A percentile compares a stretch with the other conserved stretches of the same genome.
phyloP scores from a whole-genome alignment of 2,113 vertebrate species.

The Anarrhichthys ocellatus region DNA sequence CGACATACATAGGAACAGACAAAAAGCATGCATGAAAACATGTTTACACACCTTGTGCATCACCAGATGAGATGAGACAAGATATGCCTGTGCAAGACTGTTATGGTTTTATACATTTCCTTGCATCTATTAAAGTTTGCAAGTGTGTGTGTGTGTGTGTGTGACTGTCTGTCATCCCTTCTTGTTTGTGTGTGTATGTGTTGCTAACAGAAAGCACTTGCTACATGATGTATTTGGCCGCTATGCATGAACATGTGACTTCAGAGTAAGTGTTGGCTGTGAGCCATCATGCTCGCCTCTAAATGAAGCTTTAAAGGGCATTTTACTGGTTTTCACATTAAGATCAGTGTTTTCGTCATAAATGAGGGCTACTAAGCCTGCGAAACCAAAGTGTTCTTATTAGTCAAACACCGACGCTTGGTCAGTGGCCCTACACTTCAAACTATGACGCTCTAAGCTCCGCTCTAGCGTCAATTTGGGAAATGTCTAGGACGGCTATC shows the following conservation, averaged over 20 bases:
- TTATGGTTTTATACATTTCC: not conserved
- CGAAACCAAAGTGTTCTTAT: too few species aligned
- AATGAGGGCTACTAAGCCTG: not conserved
- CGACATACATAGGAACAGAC: slow-evolving; percentile 1
- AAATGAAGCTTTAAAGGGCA: not conserved
- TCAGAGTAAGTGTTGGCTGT: not conserved
- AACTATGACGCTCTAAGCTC: too few species aligned
- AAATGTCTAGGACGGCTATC: not conserved
- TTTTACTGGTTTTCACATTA: not conserved
- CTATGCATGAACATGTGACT: slow-evolving; percentile 25
- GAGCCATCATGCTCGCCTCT: not conserved
- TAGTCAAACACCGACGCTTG: too few species aligned
- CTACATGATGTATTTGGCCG: not conserved
- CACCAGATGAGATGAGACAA: not conserved
- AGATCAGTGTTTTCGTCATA: not conserved
- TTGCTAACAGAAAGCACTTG: not conserved
- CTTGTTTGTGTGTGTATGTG: not conserved
- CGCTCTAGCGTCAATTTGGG: not conserved
- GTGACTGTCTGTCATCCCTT: not conserved
- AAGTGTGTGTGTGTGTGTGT: not conserved
- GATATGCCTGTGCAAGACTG: not conserved
- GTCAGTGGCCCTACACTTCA: too few species aligned
- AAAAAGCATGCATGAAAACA: slow-evolving; percentile 1
- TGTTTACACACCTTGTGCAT: not conserved
- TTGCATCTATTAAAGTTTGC: not conserved